Conservation (phyloP, 2,888 invertebrate genomes). For the Eutolmus rufibarbis region DNA sequence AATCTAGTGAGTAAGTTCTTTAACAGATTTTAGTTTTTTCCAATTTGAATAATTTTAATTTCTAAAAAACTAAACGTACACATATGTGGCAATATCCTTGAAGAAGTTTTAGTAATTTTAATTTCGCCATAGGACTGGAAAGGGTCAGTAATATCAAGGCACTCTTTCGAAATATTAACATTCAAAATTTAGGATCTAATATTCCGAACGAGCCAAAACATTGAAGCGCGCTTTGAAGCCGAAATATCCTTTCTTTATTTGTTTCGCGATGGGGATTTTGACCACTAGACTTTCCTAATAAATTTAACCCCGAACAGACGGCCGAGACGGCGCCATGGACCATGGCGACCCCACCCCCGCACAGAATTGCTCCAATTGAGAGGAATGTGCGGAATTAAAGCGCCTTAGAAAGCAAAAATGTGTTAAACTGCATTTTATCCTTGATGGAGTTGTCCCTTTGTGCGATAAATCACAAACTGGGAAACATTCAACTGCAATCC, state of each 20-base stretch:
- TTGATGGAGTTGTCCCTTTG: slow-evolving; percentile 31
- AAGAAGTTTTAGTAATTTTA: too few relatives aligned
- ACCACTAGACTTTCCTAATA: neutral
- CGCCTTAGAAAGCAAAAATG: slow-evolving; percentile 28
- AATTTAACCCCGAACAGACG: neutral
- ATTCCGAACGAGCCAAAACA: neutral
- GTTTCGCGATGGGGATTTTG: neutral
- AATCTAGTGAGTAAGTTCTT: too few relatives aligned
- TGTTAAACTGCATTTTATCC: slow-evolving; percentile 29
- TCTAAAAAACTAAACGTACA: too few relatives aligned
- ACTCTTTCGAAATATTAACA: neutral
- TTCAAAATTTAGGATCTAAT: neutral
- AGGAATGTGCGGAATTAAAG: neutral
- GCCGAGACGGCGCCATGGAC: neutral
- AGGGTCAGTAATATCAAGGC: too few relatives aligned
- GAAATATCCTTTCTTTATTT: neutral
- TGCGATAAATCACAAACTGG: slow-evolving; percentile 21
- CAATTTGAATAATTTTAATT: too few relatives aligned
- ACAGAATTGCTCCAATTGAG: neutral
- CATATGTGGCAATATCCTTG: too few relatives aligned
- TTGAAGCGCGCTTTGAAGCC: neutral
- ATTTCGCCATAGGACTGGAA: too few relatives aligned
- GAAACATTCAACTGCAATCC: slow-evolving; percentile 23
- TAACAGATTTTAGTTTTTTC: too few relatives aligned
- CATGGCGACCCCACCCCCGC: neutral